phyloP scores from a whole-genome alignment of 2,797 vertebrate genomes.

The Mus minutoides region DNA sequence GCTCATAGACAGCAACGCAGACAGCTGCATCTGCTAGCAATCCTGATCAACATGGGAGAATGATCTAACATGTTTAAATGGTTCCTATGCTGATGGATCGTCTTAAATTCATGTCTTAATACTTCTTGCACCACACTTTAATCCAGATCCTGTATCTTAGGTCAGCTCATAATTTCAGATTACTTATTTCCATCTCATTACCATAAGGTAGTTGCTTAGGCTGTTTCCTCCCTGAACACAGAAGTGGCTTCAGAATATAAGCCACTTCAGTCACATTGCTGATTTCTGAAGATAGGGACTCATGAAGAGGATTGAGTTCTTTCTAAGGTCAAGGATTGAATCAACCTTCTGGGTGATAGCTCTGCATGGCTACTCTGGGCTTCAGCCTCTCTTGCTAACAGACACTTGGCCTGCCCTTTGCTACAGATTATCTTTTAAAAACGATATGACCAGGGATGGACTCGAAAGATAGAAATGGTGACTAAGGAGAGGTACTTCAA shows the following conservation, averaged over 20 bases:
- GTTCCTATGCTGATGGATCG: not conserved
- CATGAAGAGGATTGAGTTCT: not conserved
- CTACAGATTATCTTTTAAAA: not conserved
- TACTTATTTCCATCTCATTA: not conserved
- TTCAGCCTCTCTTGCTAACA: not conserved
- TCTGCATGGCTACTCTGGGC: not conserved
- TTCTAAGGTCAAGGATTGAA: not conserved
- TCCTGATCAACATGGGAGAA: not conserved
- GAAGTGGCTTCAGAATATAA: not conserved
- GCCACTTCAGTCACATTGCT: not conserved
- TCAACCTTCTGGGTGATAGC: not conserved
- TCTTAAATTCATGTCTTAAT: not conserved
- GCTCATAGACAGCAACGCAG: not conserved
- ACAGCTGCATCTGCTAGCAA: not conserved
- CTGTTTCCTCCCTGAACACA: not conserved
- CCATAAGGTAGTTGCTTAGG: not conserved
- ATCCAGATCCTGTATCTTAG: not conserved
- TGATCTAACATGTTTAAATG: not conserved
- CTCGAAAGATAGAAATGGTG: not conserved
- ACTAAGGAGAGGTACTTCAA: not conserved
- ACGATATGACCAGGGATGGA: not conserved
- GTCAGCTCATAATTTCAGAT: not conserved
- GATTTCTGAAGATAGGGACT: not conserved
- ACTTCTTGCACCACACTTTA: not conserved
- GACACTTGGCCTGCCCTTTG: not conserved